Evolutionary conservation across 1,140 invertebrate genomes (phyloP), one percentile per base, ranked within the genome.

Genomic region (Drosophila burlai): DNA sequence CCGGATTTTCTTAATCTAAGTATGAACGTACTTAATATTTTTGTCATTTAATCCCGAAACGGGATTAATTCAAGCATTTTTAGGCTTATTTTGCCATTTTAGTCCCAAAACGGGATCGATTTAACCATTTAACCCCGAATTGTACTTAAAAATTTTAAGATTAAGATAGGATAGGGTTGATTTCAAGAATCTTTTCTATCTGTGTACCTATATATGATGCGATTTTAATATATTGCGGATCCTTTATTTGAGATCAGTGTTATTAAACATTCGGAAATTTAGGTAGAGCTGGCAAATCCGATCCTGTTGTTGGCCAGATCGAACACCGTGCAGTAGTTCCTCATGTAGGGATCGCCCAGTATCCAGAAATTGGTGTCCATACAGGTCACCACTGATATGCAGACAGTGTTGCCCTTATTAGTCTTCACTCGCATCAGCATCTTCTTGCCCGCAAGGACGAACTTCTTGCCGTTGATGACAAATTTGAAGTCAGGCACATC

Each of bases 341-440:
- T 57, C 7, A 77, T 62, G 2, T 58, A 55, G 38, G 75, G 42
- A 40, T 77, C 75, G 8, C 75, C 75, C 18, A 77, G 36, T 13
- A 77, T 77, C 49, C 66, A 72, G 40, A 69, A 43, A 21, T 4
- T 18, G 8, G 57, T 61, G 4, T 4, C 50, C 24, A 38, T 21
- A 9, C 38, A 31, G 7, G 31, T 5, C 3, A 68, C 16, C 15
- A 45, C 49, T 24, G 63, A 69, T 16, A 77, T 61, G 74, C 75
- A 77, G 9, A 77, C 46, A 3, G 43, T 58, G 11, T 69, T 62
- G 18, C 75, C 75, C 18, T 40, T 77, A 1, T 3, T 62, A 2
- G 75, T 77, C 18, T 10, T 9, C 9, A 77, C 74, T 38, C 43
- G 55, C 29, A 69, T 15, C 43, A 45, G 69, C 18, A 69, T 45